Percentiles rank a stretch among this genome's conserved stretches.
phyloP scores from a whole-genome alignment of 2,113 vertebrate species.

The Anseranas semipalmata region DNA sequence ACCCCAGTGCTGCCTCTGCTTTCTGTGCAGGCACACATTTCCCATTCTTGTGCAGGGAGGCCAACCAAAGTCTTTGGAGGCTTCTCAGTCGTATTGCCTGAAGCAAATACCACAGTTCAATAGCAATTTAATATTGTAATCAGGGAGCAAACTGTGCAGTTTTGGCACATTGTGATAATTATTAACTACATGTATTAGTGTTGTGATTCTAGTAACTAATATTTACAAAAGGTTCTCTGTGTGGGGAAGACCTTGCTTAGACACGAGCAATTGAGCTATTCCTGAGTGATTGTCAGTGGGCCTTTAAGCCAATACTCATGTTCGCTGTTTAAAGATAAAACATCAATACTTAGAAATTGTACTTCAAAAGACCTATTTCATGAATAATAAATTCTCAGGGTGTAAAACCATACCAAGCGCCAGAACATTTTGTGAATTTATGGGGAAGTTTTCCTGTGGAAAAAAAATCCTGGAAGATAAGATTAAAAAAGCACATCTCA shows the following conservation, averaged over 20 bases:
- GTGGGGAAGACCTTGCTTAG: conserved; percentile 75
- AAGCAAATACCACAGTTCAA: conserved; percentile 81
- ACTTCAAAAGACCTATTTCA: conserved; percentile 77
- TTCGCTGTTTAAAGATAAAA: conserved; percentile 76
- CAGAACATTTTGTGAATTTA: conserved; percentile 76
- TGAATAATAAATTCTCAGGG: conserved; percentile 79
- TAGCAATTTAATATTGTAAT: conserved; percentile 84
- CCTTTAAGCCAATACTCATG: conserved; percentile 67
- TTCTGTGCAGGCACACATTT: conserved; percentile 66
- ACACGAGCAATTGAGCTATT: conserved; percentile 70
- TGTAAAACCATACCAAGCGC: conserved; percentile 64
- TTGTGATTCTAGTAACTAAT: conserved; percentile 81
- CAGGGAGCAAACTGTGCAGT: conserved; percentile 82
- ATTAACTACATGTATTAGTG: conserved; percentile 82
- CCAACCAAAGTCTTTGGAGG: conserved; percentile 80
- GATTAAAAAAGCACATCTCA: conserved; percentile 22
- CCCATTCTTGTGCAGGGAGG: conserved; percentile 71
- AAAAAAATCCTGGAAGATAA: conserved; percentile 35
- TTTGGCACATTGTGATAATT: conserved; percentile 81
- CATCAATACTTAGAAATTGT: conserved; percentile 78
- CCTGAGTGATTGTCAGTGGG: conserved; percentile 76
- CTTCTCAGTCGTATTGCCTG: conserved; percentile 80
- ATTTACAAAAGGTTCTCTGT: conserved; percentile 81
- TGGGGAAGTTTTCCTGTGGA: conserved; percentile 60
- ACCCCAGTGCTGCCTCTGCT: conserved; percentile 71